These are phyloP conservation scores for Teleiodes luculella DNA, from an alignment of 2,888 invertebrate species.

Conservation along the genomic window DNA sequence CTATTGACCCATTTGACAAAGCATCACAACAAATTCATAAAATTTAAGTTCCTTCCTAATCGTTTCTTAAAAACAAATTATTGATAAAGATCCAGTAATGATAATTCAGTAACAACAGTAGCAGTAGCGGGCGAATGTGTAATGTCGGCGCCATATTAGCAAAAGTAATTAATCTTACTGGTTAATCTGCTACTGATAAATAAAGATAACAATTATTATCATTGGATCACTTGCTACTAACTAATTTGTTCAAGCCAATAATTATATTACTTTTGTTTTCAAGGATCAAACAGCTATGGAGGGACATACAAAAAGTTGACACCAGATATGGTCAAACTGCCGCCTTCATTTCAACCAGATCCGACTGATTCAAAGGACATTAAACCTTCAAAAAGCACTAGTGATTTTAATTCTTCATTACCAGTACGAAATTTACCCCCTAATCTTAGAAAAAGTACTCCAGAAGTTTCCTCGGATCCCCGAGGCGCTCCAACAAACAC, in stretches of 20 bases:
- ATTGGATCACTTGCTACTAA: background rate
- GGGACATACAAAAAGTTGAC: slow-evolving; percentile 40
- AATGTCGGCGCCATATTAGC: too few relatives aligned
- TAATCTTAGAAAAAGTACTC: background rate
- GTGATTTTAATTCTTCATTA: slow-evolving; percentile 34
- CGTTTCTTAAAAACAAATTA: too few relatives aligned
- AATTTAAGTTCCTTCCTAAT: too few relatives aligned
- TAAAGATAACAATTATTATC: background rate
- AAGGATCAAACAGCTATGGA: slow-evolving; percentile 22
- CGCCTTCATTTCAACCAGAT: slow-evolving; percentile 25
- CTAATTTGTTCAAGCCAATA: background rate
- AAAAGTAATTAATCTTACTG: too few relatives aligned
- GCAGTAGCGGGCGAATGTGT: too few relatives aligned
- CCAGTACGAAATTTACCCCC: slow-evolving; percentile 20
- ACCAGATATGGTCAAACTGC: slow-evolving; percentile 43
- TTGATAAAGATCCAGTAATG: too few relatives aligned
- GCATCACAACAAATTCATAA: too few relatives aligned
- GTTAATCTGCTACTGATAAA: background rate
- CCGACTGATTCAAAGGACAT: slow-evolving; percentile 18
- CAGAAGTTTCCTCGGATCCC: slow-evolving; percentile 40
- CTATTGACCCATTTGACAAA: too few relatives aligned
- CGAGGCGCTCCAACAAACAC: slow-evolving; percentile 30
- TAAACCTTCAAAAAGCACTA: slow-evolving; percentile 47
- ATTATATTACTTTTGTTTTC: background rate
- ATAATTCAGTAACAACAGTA: too few relatives aligned